A percentile compares a stretch with the other conserved stretches of the same genome.
Evolutionary conservation across 2,888 invertebrate species (phyloP).

Genomic region (Furcula furcula): DNA sequence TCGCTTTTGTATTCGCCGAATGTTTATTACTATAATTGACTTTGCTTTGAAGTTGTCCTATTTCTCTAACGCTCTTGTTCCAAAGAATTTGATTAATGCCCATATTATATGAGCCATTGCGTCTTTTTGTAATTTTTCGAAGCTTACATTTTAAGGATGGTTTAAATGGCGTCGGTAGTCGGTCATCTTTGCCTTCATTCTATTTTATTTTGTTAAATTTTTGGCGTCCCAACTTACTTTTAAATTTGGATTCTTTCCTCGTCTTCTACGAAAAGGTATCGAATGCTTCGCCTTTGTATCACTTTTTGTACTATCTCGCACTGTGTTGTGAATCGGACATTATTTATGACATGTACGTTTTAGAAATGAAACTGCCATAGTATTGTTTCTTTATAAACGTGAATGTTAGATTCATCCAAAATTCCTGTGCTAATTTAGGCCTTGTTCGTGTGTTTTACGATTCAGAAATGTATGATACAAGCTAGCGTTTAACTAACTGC

Average conservation of each 20-base stretch:
- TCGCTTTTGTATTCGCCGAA: constrained; percentile 36
- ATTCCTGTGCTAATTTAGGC: background rate
- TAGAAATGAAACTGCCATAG: constrained; percentile 42
- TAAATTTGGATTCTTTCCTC: constrained; percentile 77
- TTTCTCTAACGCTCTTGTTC: constrained; percentile 2
- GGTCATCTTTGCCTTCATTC: constrained; percentile 55
- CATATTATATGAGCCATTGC: too few species aligned
- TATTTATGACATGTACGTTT: constrained; percentile 62
- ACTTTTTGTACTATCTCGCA: constrained; percentile 73
- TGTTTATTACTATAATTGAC: constrained; percentile 32
- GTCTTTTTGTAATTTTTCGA: constrained; percentile 27
- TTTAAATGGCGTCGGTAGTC: constrained; percentile 39
- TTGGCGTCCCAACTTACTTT: constrained; percentile 62
- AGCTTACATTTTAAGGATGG: constrained; percentile 46
- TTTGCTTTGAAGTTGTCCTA: constrained; percentile 13
- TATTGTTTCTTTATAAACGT: constrained; percentile 3
- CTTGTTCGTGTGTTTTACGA: background rate
- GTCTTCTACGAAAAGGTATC: constrained; percentile 79
- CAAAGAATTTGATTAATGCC: constrained; percentile 11
- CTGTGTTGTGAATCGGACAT: constrained; percentile 63
- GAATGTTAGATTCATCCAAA: background rate
- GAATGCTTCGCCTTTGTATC: constrained; percentile 79
- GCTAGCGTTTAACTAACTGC: constrained; percentile 5
- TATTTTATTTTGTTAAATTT: constrained; percentile 65
- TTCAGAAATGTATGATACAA: background rate